phyloP scores from a whole-genome alignment of 2,113 vertebrate species.

The Chitala chitala region DNA sequence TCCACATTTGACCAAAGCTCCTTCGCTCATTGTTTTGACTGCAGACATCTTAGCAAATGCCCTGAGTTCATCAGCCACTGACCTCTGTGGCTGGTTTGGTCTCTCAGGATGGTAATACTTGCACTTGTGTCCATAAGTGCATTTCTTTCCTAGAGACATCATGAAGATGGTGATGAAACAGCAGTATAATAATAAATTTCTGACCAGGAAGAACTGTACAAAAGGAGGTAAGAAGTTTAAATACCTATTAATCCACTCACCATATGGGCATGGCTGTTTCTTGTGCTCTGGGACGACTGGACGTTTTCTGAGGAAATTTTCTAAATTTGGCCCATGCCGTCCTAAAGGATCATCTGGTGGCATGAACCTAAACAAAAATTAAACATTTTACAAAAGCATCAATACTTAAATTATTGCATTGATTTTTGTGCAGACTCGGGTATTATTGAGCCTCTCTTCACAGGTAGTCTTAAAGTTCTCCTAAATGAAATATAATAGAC shows the following conservation, averaged over 20 bases:
- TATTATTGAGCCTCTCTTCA: too few species aligned
- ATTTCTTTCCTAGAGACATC: slow-evolving; percentile 84
- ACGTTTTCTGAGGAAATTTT: slow-evolving; percentile 93
- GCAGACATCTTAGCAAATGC: slow-evolving; percentile 96
- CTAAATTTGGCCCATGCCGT: slow-evolving; percentile 92
- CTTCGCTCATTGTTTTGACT: slow-evolving; percentile 96
- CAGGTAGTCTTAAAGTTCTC: too few species aligned
- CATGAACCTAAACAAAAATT: slow-evolving; percentile 77
- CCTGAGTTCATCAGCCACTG: slow-evolving; percentile 94
- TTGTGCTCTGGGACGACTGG: slow-evolving; percentile 95
- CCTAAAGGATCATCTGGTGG: slow-evolving; percentile 95
- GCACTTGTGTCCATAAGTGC: slow-evolving; percentile 98
- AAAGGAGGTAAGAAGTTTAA: slow-evolving; percentile 1
- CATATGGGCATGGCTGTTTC: slow-evolving; percentile 97
- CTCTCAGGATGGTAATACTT: slow-evolving; percentile 98
- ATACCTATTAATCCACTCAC: slow-evolving; percentile 61
- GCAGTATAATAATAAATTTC: background rate
- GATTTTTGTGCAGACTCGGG: too few species aligned
- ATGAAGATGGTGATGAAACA: slow-evolving; percentile 36
- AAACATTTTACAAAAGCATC: background rate
- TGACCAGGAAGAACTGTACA: background rate
- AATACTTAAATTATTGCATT: too few species aligned
- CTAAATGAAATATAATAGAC: too few species aligned
- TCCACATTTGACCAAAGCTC: slow-evolving; percentile 82
- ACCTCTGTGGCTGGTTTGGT: slow-evolving; percentile 88